Base-by-base conservation (phyloP, 2,888 invertebrate species). In the Metacarcinus magister region DNA sequence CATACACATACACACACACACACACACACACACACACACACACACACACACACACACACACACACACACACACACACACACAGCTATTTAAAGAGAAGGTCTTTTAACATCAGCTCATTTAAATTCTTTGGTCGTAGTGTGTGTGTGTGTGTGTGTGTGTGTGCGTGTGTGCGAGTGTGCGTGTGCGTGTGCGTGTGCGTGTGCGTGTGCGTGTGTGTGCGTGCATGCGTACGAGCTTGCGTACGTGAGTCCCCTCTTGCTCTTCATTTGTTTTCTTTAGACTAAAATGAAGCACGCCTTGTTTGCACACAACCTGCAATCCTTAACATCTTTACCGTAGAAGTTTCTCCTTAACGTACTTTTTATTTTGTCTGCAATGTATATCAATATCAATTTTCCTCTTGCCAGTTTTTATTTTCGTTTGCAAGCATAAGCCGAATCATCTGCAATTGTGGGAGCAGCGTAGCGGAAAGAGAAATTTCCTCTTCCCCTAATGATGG, bases 111-210 rank as follows among this genome's bases (percentile, higher is more conserved):
- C 8, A 19, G 3, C 23, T 67, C 4, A 67, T 67, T n/a, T 23
- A n/a, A 67, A 23, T 67, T 0, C 16, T 19, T n/a, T 4, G 67
- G n/a, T 67, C n/a, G 67, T 67, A 67, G 67, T 32, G 82, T 82
- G 32, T 82, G 82, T 82, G 32, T 82, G 82, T 82, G 32, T 82
- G 82, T 82, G 32, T 82, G 82, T 82, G 32, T 82, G 82, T 82
- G 32, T 82, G 82, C 10, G 32, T 82, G 82, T 82, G 32, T 82
- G 82, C 32, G 32, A 32, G 82, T 82, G 32, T 82, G 82, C 32
- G 82, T 82, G 82, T 82, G 82, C 32, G 82, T 82, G 82, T 82
- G 82, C 2, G 32, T 32, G 32, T 82, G 32, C 32, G 32, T 32
- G 28, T 82, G 28, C 0, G 82, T 82, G 28, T 82, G 82, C 5